Base-by-base conservation (phyloP, 2,113 vertebrate species). In the Archocentrus centrarchus region DNA sequence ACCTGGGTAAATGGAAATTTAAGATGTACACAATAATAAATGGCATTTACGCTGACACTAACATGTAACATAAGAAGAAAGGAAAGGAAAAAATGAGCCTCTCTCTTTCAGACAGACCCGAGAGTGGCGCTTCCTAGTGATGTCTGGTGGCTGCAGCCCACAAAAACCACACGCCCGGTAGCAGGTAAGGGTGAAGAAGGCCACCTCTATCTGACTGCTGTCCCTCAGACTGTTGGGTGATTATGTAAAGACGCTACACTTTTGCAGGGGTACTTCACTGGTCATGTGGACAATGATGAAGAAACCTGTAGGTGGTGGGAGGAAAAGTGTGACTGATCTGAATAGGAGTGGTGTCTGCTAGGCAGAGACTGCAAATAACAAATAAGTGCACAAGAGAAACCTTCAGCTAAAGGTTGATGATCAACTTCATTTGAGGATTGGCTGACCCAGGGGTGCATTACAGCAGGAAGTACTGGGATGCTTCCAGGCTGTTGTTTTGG, bases 31-130 rank as follows among this genome's bases (percentile, higher is more conserved):
- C 44, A 32, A 0, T 70, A 24, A 53, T 30, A 73, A 70, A 70
- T 11, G 0, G 0, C 1, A 53, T 20, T 53, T 32, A 53, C 13
- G 5, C 15, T 18, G 15, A 7, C 6, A 53, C 50, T 2, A 18
- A 53, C 2, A 3, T 53, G 50, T 18, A 53, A 53, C 50, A 53
- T 7, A 6, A 53, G 17, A 53, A 53, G 30, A 55, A 27, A 53
- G 20, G 24, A 20, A 20, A 4, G 3, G 15, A 70, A 15, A 30
- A 50, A 50, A 70, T 30, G 66, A 10, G 9, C 44, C 24, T 70
- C 47, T 39, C 47, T 50, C 44, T 24, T 50, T 14, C 18, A 70
- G 44, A 15, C 24, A 50, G 44, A 70, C 15, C 66, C 20, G 15
- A 17, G 66, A 70, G 66, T 30, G 15, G 44, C 30, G 44, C 44